Base-by-base conservation (phyloP, 1,140 invertebrate species). In the Drosophila saltans region DNA sequence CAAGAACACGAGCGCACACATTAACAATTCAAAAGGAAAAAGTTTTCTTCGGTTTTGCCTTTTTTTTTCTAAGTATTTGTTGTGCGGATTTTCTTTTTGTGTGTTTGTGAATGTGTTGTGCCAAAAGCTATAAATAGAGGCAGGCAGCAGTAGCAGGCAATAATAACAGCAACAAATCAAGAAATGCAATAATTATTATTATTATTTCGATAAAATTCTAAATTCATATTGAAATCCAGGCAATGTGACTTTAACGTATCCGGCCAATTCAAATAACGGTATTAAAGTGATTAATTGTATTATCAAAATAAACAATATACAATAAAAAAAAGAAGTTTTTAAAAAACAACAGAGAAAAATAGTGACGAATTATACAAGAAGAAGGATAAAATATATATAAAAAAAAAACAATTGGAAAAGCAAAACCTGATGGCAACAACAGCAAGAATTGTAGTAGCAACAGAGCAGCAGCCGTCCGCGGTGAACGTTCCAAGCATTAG, bases 401-500 rank as follows among this genome's bases (percentile, higher is more conserved):
- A 16, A 16, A 16, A 67, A 43, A 48, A 57, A 61, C n/a, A 64
- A 26, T 52, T 52, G 45, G 59, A 55, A 16, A 64, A 80, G 63
- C 56, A 73, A 81, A 85, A 86, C 79, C 85, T 90, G 86, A 90
- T 90, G 88, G 86, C 83, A 91, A 90, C 88, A 90, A 81, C 75
- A 80, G 75, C 78, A 69, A 74, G 80, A 59, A 69, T 66, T 66
- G 73, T 71, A 65, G 65, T 75, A 61, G 69, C 72, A 60, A 66
- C 72, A 72, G 67, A 73, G 72, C 72, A 71, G 75, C 67, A 77
- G 74, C 66, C 66, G 66, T 75, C 43, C 67, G 41, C 43, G 30
- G 40, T 36, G 48, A 48, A 48, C 26, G 43, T 48, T 48, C 40
- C 63, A 26, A 69, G 62, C 28, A 72, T 11, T 41, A 75, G 10